Conservation (phyloP, 2,888 invertebrate genomes). For the Ochlodes sylvanus region DNA sequence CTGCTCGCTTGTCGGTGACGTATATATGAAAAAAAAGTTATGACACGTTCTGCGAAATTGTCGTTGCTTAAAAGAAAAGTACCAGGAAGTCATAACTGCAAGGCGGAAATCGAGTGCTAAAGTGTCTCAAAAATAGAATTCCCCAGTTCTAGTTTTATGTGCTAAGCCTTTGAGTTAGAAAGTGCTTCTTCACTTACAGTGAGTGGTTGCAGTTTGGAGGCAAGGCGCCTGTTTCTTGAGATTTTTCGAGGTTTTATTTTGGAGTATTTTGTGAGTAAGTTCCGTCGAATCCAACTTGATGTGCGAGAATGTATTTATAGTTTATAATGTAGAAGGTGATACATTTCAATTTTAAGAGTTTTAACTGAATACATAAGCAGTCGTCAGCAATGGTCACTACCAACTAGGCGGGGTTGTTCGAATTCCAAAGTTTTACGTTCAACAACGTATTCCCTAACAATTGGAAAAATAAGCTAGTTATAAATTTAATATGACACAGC, state of each 20-base stretch:
- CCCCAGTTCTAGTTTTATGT: constrained; percentile 7
- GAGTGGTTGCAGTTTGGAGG: constrained; percentile 9
- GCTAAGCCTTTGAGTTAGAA: constrained; percentile 13
- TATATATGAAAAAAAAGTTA: too few relatives aligned
- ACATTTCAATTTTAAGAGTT: too few relatives aligned
- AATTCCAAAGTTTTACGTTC: too few relatives aligned
- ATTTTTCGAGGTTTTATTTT: not conserved
- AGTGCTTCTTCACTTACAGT: constrained; percentile 1
- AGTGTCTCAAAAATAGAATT: constrained; percentile 5
- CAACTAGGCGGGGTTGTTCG: too few relatives aligned
- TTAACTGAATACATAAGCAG: too few relatives aligned
- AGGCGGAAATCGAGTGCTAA: not conserved
- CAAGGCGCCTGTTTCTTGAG: constrained; percentile 11
- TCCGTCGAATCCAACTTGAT: not conserved
- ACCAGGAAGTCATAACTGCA: not conserved
- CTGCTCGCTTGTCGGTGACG: too few relatives aligned
- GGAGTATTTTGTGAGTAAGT: not conserved
- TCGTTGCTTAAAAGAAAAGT: too few relatives aligned
- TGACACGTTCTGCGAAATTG: too few relatives aligned
- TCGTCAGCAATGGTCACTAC: too few relatives aligned
- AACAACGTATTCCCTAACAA: too few relatives aligned
- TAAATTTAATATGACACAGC: not conserved
- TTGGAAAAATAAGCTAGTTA: not conserved
- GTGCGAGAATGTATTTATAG: too few relatives aligned
- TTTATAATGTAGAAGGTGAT: too few relatives aligned